These are phyloP conservation scores for Heterochromis multidens DNA, from an alignment of 2,113 vertebrate species.

Conservation along the genomic window DNA sequence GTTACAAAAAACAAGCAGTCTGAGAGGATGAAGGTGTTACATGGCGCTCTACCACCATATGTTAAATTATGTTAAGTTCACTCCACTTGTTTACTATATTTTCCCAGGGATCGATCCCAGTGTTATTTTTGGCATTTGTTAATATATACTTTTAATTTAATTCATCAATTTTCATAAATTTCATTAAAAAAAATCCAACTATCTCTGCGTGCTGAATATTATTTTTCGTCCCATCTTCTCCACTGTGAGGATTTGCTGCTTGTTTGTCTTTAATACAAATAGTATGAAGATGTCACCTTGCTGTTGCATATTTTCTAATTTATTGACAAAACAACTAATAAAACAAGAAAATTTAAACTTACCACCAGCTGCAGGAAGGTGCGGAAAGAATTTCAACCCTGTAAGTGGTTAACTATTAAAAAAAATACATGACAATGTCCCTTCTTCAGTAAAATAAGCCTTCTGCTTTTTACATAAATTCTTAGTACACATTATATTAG, in stretches of 20 bases:
- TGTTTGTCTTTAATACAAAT: neutral
- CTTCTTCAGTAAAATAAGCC: too few species aligned
- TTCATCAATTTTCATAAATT: slow-evolving; percentile 37
- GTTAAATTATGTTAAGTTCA: slow-evolving; percentile 31
- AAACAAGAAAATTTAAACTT: neutral
- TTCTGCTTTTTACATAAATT: too few species aligned
- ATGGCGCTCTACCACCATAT: neutral
- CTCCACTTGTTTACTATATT: slow-evolving; percentile 2
- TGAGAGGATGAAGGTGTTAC: neutral
- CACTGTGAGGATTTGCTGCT: neutral
- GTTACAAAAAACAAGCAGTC: neutral
- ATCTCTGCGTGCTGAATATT: neutral
- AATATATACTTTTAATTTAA: slow-evolving; percentile 57
- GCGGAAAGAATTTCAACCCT: too few species aligned
- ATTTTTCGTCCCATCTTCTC: accelerated
- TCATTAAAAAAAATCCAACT: slow-evolving; percentile 3
- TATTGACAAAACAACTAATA: neutral
- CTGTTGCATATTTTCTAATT: neutral
- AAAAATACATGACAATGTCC: too few species aligned
- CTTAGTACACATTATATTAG: accelerated
- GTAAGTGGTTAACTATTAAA: too few species aligned
- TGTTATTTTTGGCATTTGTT: slow-evolving; percentile 50
- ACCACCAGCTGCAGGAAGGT: too few species aligned
- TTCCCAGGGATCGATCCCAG: slow-evolving; percentile 10
- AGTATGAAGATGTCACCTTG: neutral